Conservation (phyloP, 2,888 invertebrate genomes). For the Troilus luridus region DNA sequence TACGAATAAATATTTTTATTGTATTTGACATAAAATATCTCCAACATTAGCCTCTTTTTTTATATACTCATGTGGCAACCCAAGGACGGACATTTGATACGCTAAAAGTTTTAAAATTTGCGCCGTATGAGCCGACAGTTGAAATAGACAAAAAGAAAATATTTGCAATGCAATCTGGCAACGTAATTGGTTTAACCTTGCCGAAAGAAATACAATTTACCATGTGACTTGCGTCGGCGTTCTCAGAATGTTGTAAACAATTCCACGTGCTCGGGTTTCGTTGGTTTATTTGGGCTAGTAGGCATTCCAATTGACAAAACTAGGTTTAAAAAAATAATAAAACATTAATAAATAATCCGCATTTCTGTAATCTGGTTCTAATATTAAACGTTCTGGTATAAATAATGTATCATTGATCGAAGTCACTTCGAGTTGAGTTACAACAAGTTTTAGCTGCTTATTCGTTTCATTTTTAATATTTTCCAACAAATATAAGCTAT, state of each 20-base stretch:
- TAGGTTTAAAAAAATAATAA: too few relatives aligned
- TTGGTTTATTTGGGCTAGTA: neutral
- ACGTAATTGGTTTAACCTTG: constrained; percentile 34
- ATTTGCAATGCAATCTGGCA: constrained; percentile 36
- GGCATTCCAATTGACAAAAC: neutral
- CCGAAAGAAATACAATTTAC: constrained; percentile 33
- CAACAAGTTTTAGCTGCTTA: too few relatives aligned
- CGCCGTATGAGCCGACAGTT: neutral
- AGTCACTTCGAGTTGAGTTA: too few relatives aligned
- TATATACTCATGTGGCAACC: neutral
- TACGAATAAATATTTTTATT: too few relatives aligned
- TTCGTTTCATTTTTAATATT: too few relatives aligned
- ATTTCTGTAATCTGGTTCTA: too few relatives aligned
- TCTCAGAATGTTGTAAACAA: neutral
- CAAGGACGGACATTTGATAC: neutral
- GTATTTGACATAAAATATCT: too few relatives aligned
- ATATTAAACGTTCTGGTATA: too few relatives aligned
- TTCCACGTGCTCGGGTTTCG: neutral
- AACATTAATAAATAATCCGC: too few relatives aligned
- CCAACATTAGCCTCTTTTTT: too few relatives aligned
- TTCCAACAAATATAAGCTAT: too few relatives aligned
- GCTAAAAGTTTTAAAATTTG: neutral
- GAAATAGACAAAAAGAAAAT: neutral
- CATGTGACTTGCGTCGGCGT: neutral
- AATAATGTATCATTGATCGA: too few relatives aligned